A percentile compares a stretch with the other conserved stretches of the same genome.
Conservation (phyloP, 2,888 invertebrate genomes). For the Pseudococcus jackbeardsleyi region DNA sequence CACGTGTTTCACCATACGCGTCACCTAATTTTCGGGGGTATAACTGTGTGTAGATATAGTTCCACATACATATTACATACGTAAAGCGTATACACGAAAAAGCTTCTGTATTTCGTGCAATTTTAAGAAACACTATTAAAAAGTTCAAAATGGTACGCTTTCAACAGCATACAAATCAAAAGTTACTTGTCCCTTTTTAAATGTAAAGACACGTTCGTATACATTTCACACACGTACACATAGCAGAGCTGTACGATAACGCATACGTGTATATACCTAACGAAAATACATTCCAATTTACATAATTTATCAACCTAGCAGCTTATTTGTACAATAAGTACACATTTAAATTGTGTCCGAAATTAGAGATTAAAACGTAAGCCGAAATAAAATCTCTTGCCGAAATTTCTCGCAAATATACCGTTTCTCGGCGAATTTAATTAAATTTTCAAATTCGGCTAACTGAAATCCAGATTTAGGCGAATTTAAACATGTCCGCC, state of each 20-base stretch:
- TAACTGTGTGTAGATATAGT: not conserved
- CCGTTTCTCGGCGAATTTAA: slow-evolving; percentile 51
- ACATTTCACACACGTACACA: slow-evolving; percentile 37
- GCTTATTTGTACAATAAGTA: slow-evolving; percentile 55
- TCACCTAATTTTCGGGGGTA: slow-evolving; percentile 22
- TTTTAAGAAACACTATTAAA: slow-evolving; percentile 48
- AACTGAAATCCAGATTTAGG: slow-evolving; percentile 47
- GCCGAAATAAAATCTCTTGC: slow-evolving; percentile 57
- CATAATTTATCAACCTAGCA: slow-evolving; percentile 50
- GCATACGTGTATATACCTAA: slow-evolving; percentile 25
- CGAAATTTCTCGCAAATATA: slow-evolving; percentile 47
- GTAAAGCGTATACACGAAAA: not conserved
- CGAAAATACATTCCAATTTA: slow-evolving; percentile 58
- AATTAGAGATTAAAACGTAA: slow-evolving; percentile 57
- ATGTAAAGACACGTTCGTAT: slow-evolving; percentile 42
- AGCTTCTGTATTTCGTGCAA: not conserved
- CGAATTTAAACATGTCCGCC: slow-evolving; percentile 45
- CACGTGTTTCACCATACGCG: slow-evolving; percentile 24
- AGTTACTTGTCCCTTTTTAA: slow-evolving; percentile 49
- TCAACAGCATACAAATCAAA: slow-evolving; percentile 51
- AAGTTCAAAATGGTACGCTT: slow-evolving; percentile 50
- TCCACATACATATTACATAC: too few relatives aligned
- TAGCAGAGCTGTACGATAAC: not conserved
- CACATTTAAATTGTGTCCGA: slow-evolving; percentile 51
- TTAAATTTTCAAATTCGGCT: slow-evolving; percentile 50